phyloP scores from a whole-genome alignment of 2,888 invertebrate genomes.

The Disparrhopalites patrizii region DNA sequence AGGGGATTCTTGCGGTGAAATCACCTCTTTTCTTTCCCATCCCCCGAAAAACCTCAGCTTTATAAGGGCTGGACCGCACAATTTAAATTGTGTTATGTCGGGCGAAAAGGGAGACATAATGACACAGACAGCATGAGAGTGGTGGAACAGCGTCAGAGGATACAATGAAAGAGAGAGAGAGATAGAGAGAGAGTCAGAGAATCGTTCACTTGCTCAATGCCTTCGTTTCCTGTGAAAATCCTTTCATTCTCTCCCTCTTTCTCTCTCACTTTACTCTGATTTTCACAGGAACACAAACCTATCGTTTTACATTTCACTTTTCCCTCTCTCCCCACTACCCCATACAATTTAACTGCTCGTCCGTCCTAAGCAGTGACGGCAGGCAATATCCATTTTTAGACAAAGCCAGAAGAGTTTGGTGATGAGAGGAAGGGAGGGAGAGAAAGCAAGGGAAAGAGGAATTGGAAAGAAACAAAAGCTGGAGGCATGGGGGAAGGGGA shows the following conservation, averaged over 20 bases:
- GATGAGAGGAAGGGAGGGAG: too few relatives aligned
- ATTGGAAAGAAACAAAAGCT: too few relatives aligned
- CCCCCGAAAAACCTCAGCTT: neutral
- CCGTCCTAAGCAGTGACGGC: too few relatives aligned
- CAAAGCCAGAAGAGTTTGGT: too few relatives aligned
- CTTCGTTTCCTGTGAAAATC: too few relatives aligned
- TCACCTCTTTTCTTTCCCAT: slow-evolving; percentile 3
- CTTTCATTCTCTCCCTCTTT: neutral
- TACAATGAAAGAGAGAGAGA: too few relatives aligned
- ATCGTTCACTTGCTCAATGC: too few relatives aligned
- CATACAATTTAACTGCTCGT: neutral
- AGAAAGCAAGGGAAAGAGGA: too few relatives aligned
- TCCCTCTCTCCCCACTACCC: neutral
- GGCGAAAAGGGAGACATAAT: neutral
- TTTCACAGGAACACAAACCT: neutral
- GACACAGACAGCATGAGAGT: neutral
- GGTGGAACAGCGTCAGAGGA: too few relatives aligned
- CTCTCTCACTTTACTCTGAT: neutral
- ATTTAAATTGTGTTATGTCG: neutral
- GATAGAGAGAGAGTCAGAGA: too few relatives aligned
- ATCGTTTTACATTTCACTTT: neutral
- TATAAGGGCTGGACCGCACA: neutral
- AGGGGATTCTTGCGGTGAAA: neutral
- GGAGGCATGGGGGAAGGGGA: too few relatives aligned
- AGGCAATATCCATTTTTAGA: too few relatives aligned